These are phyloP conservation scores for Apocheima hispidaria DNA, from an alignment of 2,888 invertebrate genomes.

Conservation along the genomic window DNA sequence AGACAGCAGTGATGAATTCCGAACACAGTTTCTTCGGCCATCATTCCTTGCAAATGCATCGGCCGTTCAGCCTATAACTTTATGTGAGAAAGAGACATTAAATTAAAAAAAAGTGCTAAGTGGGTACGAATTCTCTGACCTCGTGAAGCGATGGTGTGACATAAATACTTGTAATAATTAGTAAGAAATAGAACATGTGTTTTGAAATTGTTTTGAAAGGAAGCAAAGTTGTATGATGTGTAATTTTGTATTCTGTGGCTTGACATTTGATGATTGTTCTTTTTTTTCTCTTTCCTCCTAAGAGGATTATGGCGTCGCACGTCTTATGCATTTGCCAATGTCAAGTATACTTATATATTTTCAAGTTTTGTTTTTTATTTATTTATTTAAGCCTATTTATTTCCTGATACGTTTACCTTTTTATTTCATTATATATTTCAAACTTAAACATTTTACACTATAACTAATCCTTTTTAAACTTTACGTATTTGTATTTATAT, in stretches of 20 bases:
- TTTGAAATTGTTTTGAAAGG: background rate
- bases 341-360: no score
- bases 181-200: slow-evolving; percentile 14
- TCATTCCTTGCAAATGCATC: slow-evolving; percentile 6
- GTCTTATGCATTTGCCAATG: no score
- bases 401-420: no score
- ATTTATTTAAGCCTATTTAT: background rate
- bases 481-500: no score
- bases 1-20: slow-evolving; percentile 10
- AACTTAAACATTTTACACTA: no score
- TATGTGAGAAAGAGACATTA: slow-evolving; percentile 27
- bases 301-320: no score
- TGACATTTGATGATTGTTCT: background rate
- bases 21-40: slow-evolving; percentile 23
- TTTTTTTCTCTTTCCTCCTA: no score
- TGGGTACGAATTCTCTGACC: slow-evolving; percentile 15
- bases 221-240: background rate
- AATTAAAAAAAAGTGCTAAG: slow-evolving; percentile 35
- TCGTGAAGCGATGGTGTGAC: background rate
- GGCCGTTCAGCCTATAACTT: background rate
- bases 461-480: no score
- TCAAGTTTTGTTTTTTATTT: background rate
- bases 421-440: no score
- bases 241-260: slow-evolving; percentile 2
- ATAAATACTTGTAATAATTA: slow-evolving; percentile 6